A percentile compares a stretch with the other conserved stretches of the same genome.
phyloP scores from a whole-genome alignment of 2,888 invertebrate species.

The Allolobophora icterica region DNA sequence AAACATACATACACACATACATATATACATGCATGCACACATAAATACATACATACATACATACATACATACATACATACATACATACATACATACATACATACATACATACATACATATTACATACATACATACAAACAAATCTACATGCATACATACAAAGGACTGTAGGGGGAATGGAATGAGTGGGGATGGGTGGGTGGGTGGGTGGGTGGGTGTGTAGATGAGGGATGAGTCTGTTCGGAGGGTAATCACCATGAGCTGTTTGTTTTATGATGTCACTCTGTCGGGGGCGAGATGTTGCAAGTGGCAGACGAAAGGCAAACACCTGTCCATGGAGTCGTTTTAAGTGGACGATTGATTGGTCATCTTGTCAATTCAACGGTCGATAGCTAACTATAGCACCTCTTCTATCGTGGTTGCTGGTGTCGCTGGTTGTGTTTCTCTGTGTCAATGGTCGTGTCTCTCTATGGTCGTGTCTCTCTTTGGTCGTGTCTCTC shows the following conservation, averaged over 20 bases:
- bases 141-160: neutral
- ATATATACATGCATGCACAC: constrained; percentile 11
- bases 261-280: constrained; percentile 13
- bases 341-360: neutral
- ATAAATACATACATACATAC: neutral
- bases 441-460: neutral
- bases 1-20: neutral
- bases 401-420: neutral
- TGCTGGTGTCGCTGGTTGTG: neutral
- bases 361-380: neutral
- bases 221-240: neutral
- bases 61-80: constrained; percentile 23
- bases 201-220: too few species aligned
- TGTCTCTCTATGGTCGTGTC: neutral
- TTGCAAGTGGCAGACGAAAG: neutral
- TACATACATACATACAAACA: constrained; percentile 13
- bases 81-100: constrained; percentile 15
- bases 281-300: neutral
- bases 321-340: neutral
- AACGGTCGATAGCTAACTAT: neutral
- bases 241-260: neutral
- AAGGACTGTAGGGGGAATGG: neutral
- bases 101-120: constrained; percentile 8
- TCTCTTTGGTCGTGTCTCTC: too few species aligned
- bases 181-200: neutral